Evolutionary conservation across 2,797 vertebrate species (phyloP).

Genomic region (Perodicticus potto): DNA sequence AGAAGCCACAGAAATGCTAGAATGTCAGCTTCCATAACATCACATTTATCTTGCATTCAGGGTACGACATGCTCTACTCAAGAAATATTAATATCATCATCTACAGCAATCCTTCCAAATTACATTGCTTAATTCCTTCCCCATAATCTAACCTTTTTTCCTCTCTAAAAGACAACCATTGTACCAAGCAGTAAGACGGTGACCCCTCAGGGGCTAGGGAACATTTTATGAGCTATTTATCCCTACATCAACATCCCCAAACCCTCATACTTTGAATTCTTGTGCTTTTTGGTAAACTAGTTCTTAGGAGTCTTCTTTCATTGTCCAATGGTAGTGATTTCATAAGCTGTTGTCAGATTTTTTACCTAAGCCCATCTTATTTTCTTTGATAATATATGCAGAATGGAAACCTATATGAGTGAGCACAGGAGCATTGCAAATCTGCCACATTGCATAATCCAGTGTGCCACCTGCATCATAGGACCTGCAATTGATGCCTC

Average conservation of each 20-base stretch:
- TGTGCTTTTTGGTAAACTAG: neutral
- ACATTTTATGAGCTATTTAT: neutral
- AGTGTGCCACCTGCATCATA: neutral
- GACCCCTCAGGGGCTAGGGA: neutral
- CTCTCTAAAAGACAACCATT: neutral
- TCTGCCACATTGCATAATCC: neutral
- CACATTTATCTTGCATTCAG: neutral
- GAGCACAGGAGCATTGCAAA: neutral
- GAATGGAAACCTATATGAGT: neutral
- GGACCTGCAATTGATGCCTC: fast-evolving
- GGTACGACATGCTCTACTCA: neutral
- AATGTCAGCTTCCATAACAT: slow-evolving; percentile 3
- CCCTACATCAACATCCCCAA: neutral
- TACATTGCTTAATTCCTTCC: neutral
- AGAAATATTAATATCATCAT: neutral
- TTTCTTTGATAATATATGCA: neutral
- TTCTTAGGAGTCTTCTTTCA: neutral
- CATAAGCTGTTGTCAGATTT: neutral
- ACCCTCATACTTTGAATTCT: neutral
- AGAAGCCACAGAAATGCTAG: neutral
- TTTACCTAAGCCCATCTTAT: neutral
- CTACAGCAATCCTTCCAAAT: neutral
- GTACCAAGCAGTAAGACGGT: neutral
- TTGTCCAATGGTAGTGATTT: neutral
- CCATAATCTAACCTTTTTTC: neutral